Evolutionary conservation across 2,888 invertebrate species (phyloP).

Genomic region (Deroplatys truncata): DNA sequence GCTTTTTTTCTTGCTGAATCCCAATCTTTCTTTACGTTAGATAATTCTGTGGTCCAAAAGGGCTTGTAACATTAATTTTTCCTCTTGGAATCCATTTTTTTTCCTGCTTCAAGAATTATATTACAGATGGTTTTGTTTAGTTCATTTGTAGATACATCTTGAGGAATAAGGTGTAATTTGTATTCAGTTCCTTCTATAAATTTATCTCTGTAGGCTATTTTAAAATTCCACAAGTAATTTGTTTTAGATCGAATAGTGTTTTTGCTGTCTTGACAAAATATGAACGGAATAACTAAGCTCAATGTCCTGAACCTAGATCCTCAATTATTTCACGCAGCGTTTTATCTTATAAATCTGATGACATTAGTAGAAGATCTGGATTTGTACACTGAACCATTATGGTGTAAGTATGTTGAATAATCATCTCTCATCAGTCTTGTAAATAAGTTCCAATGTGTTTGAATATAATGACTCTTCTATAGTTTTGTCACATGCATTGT

Average conservation of each 20-base stretch:
- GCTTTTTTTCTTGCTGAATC: too few relatives aligned
- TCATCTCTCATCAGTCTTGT: neutral
- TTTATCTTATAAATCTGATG: neutral
- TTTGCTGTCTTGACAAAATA: neutral
- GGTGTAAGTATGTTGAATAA: too few relatives aligned
- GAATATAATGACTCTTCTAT: neutral
- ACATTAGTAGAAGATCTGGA: neutral
- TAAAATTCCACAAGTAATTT: neutral
- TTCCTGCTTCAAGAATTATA: neutral
- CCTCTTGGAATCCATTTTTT: neutral
- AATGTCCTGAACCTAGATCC: neutral
- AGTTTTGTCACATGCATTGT: neutral
- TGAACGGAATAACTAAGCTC: neutral
- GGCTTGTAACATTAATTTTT: neutral
- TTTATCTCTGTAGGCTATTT: too few relatives aligned
- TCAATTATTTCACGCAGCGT: neutral
- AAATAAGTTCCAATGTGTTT: neutral
- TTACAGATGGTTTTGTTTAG: neutral
- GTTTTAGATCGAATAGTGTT: neutral
- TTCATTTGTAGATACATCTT: neutral
- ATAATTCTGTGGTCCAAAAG: neutral
- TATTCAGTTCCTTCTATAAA: neutral
- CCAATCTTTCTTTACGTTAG: neutral
- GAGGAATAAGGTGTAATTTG: neutral
- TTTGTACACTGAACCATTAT: neutral